These are phyloP conservation scores for Dorcus parallelipipedus DNA, from an alignment of 2,888 invertebrate species.

Conservation along the genomic window DNA sequence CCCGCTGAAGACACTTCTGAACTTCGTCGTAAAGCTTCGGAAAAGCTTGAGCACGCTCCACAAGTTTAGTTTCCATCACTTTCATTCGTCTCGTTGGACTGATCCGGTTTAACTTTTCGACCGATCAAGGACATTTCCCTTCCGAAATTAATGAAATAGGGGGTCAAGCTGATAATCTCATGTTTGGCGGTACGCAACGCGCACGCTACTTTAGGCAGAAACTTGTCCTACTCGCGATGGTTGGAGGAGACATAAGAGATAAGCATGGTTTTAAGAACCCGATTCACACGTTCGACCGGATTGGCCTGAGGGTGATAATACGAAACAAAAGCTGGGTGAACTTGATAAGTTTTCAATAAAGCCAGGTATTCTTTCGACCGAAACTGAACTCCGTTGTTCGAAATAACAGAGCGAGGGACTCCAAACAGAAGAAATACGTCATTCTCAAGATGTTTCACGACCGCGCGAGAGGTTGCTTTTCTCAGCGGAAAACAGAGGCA, in stretches of 20 bases:
- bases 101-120: no score
- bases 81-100: neutral
- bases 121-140: neutral
- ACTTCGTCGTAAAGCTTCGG: neutral
- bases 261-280: constrained; percentile 32
- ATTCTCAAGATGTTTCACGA: constrained; percentile 15
- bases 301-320: constrained; percentile 7
- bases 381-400: constrained; percentile 22
- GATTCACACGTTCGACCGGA: no score
- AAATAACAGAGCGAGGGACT: constrained; percentile 11
- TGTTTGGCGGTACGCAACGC: constrained; percentile 22
- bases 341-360: constrained; percentile 5
- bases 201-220: constrained; percentile 21
- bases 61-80: neutral
- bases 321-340: constrained; percentile 9
- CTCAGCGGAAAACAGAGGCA: constrained; percentile 6
- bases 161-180: constrained; percentile 20
- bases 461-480: constrained; percentile 2
- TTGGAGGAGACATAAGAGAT: constrained; percentile 26
- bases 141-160: constrained; percentile 25
- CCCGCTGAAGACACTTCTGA: neutral
- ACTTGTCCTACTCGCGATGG: constrained; percentile 26
- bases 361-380: constrained; percentile 3
- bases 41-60: neutral
- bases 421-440: constrained; percentile 19